Conservation (phyloP, 2,888 invertebrate genomes). For the Latrodectus hesperus region DNA sequence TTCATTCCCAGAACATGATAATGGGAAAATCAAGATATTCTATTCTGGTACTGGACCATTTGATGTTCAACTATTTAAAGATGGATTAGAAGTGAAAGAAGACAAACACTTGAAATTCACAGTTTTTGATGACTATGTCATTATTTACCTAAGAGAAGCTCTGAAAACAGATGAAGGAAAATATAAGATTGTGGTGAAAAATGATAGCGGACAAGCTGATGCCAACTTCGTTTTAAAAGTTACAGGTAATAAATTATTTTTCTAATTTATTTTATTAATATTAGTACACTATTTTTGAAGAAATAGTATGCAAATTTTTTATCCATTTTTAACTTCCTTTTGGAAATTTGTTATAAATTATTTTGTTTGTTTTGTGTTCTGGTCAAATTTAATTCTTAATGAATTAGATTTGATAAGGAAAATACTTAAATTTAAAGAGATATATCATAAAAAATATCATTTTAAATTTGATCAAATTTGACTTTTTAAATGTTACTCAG, state of each 20-base stretch:
- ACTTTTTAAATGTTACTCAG: no score
- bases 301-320: no score
- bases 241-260: conserved; percentile 79
- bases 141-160: conserved; percentile 95
- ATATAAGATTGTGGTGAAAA: conserved; percentile 90
- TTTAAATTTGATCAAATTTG: no score
- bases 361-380: no score
- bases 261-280: background rate
- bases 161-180: conserved; percentile 90
- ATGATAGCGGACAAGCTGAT: conserved; percentile 90
- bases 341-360: no score
- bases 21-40: conserved; percentile 97
- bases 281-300: no score
- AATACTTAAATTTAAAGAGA: no score
- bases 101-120: conserved; percentile 89
- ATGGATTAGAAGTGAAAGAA: conserved; percentile 86
- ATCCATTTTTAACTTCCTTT: no score
- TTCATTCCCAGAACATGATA: conserved; percentile 93
- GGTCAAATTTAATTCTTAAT: no score
- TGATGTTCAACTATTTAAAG: conserved; percentile 87
- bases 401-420: no score
- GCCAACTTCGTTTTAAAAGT: conserved; percentile 90
- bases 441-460: no score
- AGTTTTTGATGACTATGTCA: conserved; percentile 96
- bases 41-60: conserved; percentile 98